phyloP scores from a whole-genome alignment of 2,797 vertebrate species.

The Mergus octosetaceus region DNA sequence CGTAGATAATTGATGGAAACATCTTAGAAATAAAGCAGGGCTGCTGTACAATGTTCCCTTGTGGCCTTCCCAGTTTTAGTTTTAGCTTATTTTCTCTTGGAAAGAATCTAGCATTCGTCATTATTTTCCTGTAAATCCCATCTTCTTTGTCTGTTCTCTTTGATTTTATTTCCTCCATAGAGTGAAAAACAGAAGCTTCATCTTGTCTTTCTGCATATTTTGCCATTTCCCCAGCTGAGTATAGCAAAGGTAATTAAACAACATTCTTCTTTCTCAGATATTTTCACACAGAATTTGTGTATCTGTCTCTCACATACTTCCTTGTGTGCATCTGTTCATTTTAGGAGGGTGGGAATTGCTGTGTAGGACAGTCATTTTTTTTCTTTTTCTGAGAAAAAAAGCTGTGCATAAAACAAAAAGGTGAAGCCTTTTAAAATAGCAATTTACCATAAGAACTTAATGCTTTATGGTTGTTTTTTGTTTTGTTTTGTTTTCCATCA shows the following conservation, averaged over 20 bases:
- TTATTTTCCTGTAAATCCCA: neutral
- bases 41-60: neutral
- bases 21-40: neutral
- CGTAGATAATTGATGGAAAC: neutral
- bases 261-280: neutral
- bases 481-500: neutral
- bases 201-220: neutral
- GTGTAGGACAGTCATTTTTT: too few species aligned
- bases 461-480: neutral
- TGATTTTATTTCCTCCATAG: neutral
- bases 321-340: neutral
- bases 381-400: neutral
- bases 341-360: neutral
- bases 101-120: neutral
- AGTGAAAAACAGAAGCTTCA: neutral
- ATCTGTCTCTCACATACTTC: neutral
- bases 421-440: neutral
- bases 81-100: neutral
- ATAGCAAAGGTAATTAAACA: neutral
- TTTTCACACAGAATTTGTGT: neutral
- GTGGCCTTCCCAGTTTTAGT: neutral
- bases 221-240: neutral
- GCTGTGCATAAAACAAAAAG: neutral
- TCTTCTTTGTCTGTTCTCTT: neutral
- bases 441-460: neutral